Evolutionary conservation across 2,797 vertebrate species (phyloP).

Genomic region (Leptodactylus fallax): DNA sequence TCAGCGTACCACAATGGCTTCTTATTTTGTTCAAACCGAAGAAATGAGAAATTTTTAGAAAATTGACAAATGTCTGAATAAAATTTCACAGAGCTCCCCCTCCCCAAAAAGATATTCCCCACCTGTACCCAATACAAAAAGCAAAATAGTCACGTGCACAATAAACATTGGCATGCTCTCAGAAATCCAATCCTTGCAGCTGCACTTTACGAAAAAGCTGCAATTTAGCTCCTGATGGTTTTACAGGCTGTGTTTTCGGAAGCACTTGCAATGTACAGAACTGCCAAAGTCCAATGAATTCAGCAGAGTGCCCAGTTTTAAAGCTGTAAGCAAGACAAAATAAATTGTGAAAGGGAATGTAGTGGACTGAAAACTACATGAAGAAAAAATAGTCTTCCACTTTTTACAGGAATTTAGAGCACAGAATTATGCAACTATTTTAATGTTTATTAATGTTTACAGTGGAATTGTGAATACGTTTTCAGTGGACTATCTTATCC

Average conservation of each 20-base stretch:
- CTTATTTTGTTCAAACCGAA: conserved; percentile 72
- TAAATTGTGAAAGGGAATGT: conserved; percentile 90
- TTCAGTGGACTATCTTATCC: conserved; percentile 92
- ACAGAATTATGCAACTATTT: conserved; percentile 92
- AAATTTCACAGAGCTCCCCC: conserved; percentile 75
- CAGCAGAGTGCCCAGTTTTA: conserved; percentile 89
- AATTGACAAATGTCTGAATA: conserved; percentile 73
- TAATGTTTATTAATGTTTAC: conserved; percentile 92
- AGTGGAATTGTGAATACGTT: conserved; percentile 91
- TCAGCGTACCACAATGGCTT: conserved; percentile 74
- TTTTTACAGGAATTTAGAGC: conserved; percentile 89
- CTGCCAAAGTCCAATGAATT: conserved; percentile 88
- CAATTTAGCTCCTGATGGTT: conserved; percentile 70
- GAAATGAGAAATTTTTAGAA: conserved; percentile 76
- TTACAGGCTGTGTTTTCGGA: conserved; percentile 67
- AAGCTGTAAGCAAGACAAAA: conserved; percentile 89
- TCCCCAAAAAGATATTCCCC: not conserved
- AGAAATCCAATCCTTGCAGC: conserved; percentile 52
- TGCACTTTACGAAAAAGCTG: conserved; percentile 71
- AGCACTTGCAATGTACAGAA: conserved; percentile 88
- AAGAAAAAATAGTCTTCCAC: conserved; percentile 88
- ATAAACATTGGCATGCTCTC: conserved; percentile 69
- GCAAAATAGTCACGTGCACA: conserved; percentile 73
- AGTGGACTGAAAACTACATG: conserved; percentile 92
- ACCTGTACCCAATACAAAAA: conserved; percentile 51